Evolutionary conservation across 2,888 invertebrate genomes (phyloP).

Genomic region (Arctia plantaginis): DNA sequence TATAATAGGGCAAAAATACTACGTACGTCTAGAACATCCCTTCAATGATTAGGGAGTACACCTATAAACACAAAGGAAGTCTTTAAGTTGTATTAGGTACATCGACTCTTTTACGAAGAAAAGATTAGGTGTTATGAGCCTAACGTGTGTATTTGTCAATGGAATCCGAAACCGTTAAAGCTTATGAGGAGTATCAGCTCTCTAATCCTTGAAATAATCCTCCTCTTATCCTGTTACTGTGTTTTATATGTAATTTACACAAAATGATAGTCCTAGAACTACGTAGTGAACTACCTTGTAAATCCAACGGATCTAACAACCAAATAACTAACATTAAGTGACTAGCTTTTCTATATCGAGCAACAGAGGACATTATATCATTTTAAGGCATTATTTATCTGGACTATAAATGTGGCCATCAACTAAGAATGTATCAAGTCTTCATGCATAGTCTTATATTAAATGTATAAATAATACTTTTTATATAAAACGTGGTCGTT

Average conservation of each 20-base stretch:
- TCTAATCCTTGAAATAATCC: background rate
- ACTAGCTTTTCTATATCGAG: background rate
- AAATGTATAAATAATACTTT: background rate
- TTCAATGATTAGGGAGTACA: no score
- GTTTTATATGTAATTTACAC: background rate
- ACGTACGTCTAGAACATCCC: no score
- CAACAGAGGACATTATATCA: constrained; percentile 3
- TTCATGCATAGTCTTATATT: background rate
- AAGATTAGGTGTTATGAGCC: background rate
- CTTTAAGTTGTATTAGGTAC: background rate
- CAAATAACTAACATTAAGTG: background rate
- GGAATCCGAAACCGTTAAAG: no score
- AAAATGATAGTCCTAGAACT: background rate
- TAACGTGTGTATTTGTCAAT: background rate
- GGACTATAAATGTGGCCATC: background rate
- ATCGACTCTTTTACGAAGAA: background rate
- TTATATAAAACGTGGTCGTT: background rate
- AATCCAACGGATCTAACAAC: background rate
- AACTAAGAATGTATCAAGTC: background rate
- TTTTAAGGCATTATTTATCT: background rate
- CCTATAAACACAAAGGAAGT: no score
- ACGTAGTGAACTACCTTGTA: constrained; percentile 4
- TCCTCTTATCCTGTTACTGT: no score
- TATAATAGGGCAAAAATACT: background rate
- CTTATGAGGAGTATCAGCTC: background rate